phyloP scores from a whole-genome alignment of 2,113 vertebrate species.

The Labeo rohita region DNA sequence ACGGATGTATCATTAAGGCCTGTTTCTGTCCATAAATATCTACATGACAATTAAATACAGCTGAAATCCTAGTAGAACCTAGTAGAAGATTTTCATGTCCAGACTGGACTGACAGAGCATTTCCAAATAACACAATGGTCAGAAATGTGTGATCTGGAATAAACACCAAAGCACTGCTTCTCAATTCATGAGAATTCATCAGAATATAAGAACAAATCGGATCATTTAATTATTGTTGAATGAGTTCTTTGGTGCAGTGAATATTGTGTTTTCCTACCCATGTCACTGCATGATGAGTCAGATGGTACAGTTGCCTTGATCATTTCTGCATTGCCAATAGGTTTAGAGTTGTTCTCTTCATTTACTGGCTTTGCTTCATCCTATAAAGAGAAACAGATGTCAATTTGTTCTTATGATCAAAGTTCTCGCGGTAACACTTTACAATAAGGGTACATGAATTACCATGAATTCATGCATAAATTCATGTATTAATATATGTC shows the following conservation, averaged over 20 bases:
- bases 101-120: slow-evolving; percentile 21
- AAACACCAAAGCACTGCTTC: not conserved
- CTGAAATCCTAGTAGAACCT: not conserved
- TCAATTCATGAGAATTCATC: not conserved
- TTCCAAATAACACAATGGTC: slow-evolving; percentile 41
- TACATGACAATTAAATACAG: not conserved
- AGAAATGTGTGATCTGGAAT: not conserved
- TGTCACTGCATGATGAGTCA: not conserved
- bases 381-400: no score
- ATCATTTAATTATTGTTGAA: not conserved
- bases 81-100: slow-evolving; percentile 39
- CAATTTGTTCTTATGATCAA: no score
- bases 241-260: not conserved
- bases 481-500: no score
- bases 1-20: not conserved
- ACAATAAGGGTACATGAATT: no score
- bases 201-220: not conserved
- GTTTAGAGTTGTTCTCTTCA: no score
- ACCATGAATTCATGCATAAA: no score
- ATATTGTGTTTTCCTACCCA: not conserved
- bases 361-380: no score
- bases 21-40: not conserved
- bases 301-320: not conserved
- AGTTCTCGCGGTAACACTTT: no score
- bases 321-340: not conserved